Percentiles rank a stretch among this genome's conserved stretches.
phyloP scores from a whole-genome alignment of 2,797 vertebrate species.

The Phylloscopus collybita region DNA sequence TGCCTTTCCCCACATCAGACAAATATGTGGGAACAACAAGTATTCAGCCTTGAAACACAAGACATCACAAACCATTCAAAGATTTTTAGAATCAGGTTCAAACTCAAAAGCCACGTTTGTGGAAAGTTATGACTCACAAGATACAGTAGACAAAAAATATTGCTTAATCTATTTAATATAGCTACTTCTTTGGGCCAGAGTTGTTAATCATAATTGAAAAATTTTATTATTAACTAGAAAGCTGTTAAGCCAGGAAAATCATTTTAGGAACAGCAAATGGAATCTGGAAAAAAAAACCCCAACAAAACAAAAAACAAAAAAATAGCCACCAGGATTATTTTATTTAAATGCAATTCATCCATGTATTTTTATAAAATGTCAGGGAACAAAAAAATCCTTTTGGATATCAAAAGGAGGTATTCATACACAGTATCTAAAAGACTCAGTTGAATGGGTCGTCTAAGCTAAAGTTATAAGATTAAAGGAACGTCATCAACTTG shows the following conservation, averaged over 20 bases:
- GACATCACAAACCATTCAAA: not conserved
- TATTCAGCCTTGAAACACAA: not conserved
- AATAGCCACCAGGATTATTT: not conserved
- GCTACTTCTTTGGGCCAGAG: not conserved
- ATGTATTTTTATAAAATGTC: not conserved
- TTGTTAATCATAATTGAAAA: not conserved
- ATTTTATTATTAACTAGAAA: not conserved
- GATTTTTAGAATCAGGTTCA: not conserved
- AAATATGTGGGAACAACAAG: not conserved
- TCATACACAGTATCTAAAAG: not conserved
- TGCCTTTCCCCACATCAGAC: too few relatives aligned
- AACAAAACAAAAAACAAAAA: not conserved
- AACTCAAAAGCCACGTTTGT: not conserved
- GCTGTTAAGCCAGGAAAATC: not conserved
- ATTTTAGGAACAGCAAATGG: not conserved
- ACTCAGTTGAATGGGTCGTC: not conserved
- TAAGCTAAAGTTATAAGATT: not conserved
- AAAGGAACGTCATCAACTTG: not conserved
- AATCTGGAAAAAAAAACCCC: not conserved
- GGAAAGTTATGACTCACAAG: not conserved
- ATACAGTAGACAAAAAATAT: fast-evolving
- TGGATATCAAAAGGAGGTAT: not conserved
- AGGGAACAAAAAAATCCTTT: not conserved
- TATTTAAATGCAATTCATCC: not conserved
- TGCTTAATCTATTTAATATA: not conserved